Evolutionary conservation across 2,113 vertebrate genomes (phyloP).

Genomic region (Ictalurus furcatus): DNA sequence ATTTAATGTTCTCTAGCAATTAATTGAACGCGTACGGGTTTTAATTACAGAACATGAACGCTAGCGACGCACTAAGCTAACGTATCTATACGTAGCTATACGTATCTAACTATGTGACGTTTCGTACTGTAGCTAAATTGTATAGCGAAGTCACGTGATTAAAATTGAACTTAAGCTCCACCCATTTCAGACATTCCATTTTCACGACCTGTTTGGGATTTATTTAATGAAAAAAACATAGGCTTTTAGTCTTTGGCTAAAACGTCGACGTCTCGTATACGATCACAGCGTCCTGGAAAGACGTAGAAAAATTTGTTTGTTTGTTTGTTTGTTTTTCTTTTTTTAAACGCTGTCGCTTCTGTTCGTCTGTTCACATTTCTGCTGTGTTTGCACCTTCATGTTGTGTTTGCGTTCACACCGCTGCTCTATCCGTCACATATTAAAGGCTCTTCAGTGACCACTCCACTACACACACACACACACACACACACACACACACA

Average conservation of each 20-base stretch:
- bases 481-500: constrained; percentile 18
- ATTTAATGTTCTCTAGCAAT: no score
- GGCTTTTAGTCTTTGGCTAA: neutral
- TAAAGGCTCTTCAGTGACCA: constrained; percentile 16
- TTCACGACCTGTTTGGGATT: neutral
- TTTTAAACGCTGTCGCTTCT: neutral
- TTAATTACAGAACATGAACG: neutral
- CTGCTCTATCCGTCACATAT: constrained; percentile 20
- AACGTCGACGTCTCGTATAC: neutral
- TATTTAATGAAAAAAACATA: neutral
- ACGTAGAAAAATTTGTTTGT: no score
- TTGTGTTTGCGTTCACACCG: neutral
- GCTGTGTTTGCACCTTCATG: neutral
- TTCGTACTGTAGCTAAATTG: neutral
- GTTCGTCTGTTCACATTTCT: neutral
- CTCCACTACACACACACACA: constrained; percentile 26
- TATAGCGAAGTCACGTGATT: neutral
- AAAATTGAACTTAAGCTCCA: neutral
- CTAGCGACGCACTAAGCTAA: neutral
- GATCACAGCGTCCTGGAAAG: neutral
- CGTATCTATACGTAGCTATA: no score
- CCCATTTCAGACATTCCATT: neutral
- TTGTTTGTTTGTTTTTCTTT: neutral
- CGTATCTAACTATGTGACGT: neutral
- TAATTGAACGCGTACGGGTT: neutral